Conservation (phyloP, 2,888 invertebrate species). For the Hofmannophila pseudospretella region DNA sequence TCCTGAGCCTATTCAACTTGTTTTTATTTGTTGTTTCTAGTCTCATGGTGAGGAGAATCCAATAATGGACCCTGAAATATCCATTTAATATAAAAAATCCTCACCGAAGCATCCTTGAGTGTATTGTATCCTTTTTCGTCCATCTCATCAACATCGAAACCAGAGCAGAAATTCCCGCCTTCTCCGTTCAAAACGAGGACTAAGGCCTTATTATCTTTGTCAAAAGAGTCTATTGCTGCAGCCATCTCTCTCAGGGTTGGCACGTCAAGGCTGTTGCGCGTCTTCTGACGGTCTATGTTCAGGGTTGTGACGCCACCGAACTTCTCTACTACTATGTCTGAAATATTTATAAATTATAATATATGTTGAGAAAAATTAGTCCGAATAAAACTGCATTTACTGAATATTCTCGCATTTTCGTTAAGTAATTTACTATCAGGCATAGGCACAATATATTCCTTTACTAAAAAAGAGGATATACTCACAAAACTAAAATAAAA, state of each 20-base stretch:
- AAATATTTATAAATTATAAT: conserved; percentile 11
- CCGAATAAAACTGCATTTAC: neutral
- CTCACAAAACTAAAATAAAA: too few species aligned
- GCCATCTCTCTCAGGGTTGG: conserved; percentile 82
- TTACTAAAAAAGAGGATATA: too few species aligned
- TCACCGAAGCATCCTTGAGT: conserved; percentile 60
- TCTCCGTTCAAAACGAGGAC: conserved; percentile 91
- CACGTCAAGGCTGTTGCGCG: conserved; percentile 89
- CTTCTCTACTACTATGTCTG: conserved; percentile 78
- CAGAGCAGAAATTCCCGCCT: conserved; percentile 96
- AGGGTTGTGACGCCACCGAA: conserved; percentile 84
- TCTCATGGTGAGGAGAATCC: too few species aligned
- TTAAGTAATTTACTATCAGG: neutral
- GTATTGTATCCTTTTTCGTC: conserved; percentile 58
- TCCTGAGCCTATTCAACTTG: too few species aligned
- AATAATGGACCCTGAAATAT: too few species aligned
- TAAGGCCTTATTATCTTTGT: conserved; percentile 82
- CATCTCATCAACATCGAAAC: conserved; percentile 91
- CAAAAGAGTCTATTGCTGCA: conserved; percentile 87
- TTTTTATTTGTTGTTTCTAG: too few species aligned
- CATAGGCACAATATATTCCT: too few species aligned
- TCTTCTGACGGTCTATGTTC: conserved; percentile 91
- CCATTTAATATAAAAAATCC: too few species aligned
- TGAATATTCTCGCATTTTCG: too few species aligned
- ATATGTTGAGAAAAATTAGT: too few species aligned